Percentiles rank a stretch among this genome's conserved stretches.
phyloP scores from a whole-genome alignment of 2,888 invertebrate species.

The Cylindroiulus punctatus region DNA sequence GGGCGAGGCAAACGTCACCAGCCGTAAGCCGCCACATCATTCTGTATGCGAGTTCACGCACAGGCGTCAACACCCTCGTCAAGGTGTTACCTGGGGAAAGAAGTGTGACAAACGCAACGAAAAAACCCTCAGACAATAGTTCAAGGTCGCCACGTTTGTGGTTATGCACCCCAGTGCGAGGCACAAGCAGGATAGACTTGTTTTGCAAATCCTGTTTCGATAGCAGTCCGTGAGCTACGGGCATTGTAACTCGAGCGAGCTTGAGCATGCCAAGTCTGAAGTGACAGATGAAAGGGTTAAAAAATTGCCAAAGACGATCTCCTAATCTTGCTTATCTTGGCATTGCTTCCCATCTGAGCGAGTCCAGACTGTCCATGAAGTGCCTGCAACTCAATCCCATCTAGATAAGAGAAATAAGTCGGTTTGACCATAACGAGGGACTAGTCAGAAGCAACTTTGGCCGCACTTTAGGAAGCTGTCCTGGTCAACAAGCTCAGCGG shows the following conservation, averaged over 20 bases:
- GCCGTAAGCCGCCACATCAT: not conserved
- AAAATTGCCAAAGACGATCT: not conserved
- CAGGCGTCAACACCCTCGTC: not conserved
- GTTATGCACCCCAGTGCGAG: not conserved
- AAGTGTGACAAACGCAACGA: not conserved
- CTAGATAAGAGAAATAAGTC: not conserved
- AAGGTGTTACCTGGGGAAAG: not conserved
- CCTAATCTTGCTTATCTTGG: not conserved
- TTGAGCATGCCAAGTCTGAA: not conserved
- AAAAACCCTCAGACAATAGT: not conserved
- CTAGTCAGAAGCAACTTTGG: not conserved
- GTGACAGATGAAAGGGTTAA: not conserved
- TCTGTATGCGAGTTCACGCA: not conserved
- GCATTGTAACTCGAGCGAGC: not conserved
- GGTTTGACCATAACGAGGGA: not conserved
- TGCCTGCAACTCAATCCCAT: not conserved
- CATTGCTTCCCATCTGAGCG: not conserved
- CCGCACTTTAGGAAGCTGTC: not conserved
- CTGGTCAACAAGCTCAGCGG: not conserved
- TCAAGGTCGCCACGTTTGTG: conserved; percentile 7
- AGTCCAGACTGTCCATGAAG: not conserved
- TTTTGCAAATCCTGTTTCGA: not conserved
- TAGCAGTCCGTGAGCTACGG: not conserved
- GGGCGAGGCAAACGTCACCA: not conserved
- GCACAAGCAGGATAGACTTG: not conserved